Evolutionary conservation across 2,888 invertebrate genomes (phyloP).

Genomic region (Melieria picta): DNA sequence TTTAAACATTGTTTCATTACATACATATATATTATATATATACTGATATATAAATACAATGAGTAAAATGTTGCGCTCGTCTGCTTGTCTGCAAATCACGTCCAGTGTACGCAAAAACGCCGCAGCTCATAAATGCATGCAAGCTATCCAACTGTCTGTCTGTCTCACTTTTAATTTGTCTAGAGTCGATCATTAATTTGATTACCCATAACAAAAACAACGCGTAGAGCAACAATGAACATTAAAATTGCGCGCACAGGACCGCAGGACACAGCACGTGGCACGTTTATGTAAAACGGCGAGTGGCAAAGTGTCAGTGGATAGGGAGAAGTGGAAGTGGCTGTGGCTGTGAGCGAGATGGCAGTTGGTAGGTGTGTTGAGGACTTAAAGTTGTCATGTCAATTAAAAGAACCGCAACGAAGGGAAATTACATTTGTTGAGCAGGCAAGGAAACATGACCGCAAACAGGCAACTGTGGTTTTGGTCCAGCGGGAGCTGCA

Average conservation of each 20-base stretch:
- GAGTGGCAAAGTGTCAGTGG: too few relatives aligned
- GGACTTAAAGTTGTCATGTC: constrained; percentile 27
- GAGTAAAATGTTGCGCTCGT: too few relatives aligned
- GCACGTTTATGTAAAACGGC: too few relatives aligned
- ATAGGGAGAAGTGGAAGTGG: neutral
- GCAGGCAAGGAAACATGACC: constrained; percentile 3
- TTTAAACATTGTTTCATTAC: too few relatives aligned
- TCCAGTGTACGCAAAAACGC: neutral
- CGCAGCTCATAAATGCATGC: constrained; percentile 5
- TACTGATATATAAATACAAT: too few relatives aligned
- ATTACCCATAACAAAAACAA: neutral
- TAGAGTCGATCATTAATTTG: constrained; percentile 24
- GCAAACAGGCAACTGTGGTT: neutral
- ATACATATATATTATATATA: too few relatives aligned
- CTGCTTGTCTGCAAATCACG: too few relatives aligned
- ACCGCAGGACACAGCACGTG: too few relatives aligned
- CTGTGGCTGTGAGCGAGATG: neutral
- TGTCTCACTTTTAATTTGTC: constrained; percentile 26
- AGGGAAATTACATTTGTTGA: constrained; percentile 13
- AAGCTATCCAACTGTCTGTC: constrained; percentile 11
- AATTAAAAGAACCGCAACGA: constrained; percentile 24
- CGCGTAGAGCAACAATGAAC: neutral
- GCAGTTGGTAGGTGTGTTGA: neutral
- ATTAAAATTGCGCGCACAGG: neutral
- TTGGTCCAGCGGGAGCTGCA: too few relatives aligned